phyloP scores from a whole-genome alignment of 2,113 vertebrate genomes.

The Triplophysa tibetana region DNA sequence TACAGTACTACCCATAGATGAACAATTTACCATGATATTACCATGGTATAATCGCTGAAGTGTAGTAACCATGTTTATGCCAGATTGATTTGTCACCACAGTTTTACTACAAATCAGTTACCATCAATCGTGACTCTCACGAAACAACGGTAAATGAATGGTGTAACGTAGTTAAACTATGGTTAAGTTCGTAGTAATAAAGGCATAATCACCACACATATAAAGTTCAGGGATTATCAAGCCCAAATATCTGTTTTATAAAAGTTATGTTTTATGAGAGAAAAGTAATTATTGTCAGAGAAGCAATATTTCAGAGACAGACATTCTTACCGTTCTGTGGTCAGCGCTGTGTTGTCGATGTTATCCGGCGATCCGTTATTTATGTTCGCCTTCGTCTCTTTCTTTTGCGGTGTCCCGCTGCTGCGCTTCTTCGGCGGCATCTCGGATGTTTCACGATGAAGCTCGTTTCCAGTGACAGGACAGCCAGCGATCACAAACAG shows the following conservation, averaged over 20 bases:
- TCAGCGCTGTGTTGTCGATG: constrained; percentile 65
- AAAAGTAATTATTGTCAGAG: too few relatives aligned
- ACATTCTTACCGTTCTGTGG: constrained; percentile 66
- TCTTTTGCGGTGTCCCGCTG: constrained; percentile 49
- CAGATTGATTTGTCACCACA: too few relatives aligned
- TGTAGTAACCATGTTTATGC: too few relatives aligned
- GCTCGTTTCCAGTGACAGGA: neutral
- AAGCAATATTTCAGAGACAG: neutral
- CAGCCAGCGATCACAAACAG: neutral
- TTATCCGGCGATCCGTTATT: constrained; percentile 60
- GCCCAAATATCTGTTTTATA: too few relatives aligned
- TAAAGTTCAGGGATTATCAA: neutral
- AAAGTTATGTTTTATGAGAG: too few relatives aligned
- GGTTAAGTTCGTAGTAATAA: neutral
- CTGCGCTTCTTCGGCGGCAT: constrained; percentile 76
- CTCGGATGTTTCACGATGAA: neutral
- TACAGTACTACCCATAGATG: too few relatives aligned
- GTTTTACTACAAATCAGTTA: too few relatives aligned
- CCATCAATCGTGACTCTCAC: too few relatives aligned
- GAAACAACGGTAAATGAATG: too few relatives aligned
- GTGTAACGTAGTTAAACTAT: too few relatives aligned
- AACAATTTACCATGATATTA: too few relatives aligned
- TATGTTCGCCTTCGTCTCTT: constrained; percentile 23
- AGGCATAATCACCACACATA: neutral
- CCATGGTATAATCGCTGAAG: too few relatives aligned